Evolutionary conservation across 2,888 invertebrate genomes (phyloP).

Genomic region (Halocaridina rubra): DNA sequence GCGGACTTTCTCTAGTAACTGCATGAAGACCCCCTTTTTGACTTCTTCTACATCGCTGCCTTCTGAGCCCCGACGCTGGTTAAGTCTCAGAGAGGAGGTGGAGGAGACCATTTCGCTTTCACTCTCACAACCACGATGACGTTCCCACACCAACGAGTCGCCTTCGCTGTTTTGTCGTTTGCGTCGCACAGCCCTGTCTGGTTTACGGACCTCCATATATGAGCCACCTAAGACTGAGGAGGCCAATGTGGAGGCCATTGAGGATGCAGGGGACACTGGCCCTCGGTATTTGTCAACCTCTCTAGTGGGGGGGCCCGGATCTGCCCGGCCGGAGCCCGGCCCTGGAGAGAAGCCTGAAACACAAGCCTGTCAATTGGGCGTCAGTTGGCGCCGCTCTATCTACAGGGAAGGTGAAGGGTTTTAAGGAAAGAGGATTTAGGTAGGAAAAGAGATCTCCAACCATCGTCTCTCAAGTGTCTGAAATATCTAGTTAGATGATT

Average conservation of each 20-base stretch:
- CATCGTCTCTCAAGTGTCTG: no score
- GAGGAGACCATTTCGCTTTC: conserved; percentile 55
- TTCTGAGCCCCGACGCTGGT: conserved; percentile 57
- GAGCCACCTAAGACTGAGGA: conserved; percentile 50
- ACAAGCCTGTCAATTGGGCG: conserved; percentile 63
- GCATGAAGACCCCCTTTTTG: conserved; percentile 52
- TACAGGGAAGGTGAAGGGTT: conserved; percentile 46
- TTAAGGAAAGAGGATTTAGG: conserved; percentile 24
- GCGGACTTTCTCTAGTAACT: conserved; percentile 54
- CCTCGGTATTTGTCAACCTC: conserved; percentile 40
- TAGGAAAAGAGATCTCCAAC: no score
- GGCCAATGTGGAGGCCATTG: conserved; percentile 52
- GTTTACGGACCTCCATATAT: conserved; percentile 42
- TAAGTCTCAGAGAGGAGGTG: conserved; percentile 37
- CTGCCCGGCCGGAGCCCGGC: conserved; percentile 61
- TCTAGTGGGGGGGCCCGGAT: conserved; percentile 54
- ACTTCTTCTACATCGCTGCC: conserved; percentile 55
- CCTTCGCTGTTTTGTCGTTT: conserved; percentile 60
- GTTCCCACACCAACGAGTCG: conserved; percentile 57
- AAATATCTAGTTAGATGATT: no score
- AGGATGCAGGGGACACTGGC: conserved; percentile 53
- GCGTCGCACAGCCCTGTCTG: conserved; percentile 47
- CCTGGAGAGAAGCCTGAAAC: conserved; percentile 64
- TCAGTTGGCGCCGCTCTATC: conserved; percentile 55
- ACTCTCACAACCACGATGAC: conserved; percentile 52